These are phyloP conservation scores for Salmo trutta DNA, from an alignment of 2,797 vertebrate species.

Conservation along the genomic window DNA sequence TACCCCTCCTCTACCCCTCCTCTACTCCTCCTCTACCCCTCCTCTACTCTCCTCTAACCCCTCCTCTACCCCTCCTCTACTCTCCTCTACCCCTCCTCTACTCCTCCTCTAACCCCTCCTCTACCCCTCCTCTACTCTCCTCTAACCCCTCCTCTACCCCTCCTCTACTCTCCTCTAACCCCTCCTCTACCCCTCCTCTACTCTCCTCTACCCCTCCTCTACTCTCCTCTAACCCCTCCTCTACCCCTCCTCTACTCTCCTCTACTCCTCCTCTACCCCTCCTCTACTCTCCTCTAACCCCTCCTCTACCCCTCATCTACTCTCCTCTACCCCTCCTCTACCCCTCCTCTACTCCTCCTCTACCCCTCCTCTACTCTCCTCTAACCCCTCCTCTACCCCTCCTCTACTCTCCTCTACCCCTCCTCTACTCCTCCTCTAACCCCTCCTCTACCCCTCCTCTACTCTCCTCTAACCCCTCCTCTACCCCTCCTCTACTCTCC, in stretches of 20 bases:
- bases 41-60: slow-evolving; percentile 12
- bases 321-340: slow-evolving; percentile 21
- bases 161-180: slow-evolving; percentile 7
- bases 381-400: slow-evolving; percentile 30
- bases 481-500: too few species aligned
- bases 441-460: slow-evolving; percentile 17
- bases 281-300: slow-evolving; percentile 12
- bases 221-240: slow-evolving; percentile 17
- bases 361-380: not conserved
- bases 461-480: slow-evolving; percentile 17
- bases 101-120: slow-evolving; percentile 19
- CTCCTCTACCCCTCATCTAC: slow-evolving; percentile 3
- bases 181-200: too few species aligned
- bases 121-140: not conserved
- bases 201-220: slow-evolving; percentile 6
- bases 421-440: slow-evolving; percentile 1
- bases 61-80: too few species aligned
- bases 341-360: too few species aligned
- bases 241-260: too few species aligned
- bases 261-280: slow-evolving; percentile 13
- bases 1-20: too few species aligned
- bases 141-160: slow-evolving; percentile 24
- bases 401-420: slow-evolving; percentile 11
- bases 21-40: slow-evolving; percentile 13
- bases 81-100: slow-evolving; percentile 4